A percentile compares a stretch with the other conserved stretches of the same genome.
These are phyloP conservation scores for Oryzias woworae DNA, from an alignment of 2,113 vertebrate genomes.

Conservation along the genomic window DNA sequence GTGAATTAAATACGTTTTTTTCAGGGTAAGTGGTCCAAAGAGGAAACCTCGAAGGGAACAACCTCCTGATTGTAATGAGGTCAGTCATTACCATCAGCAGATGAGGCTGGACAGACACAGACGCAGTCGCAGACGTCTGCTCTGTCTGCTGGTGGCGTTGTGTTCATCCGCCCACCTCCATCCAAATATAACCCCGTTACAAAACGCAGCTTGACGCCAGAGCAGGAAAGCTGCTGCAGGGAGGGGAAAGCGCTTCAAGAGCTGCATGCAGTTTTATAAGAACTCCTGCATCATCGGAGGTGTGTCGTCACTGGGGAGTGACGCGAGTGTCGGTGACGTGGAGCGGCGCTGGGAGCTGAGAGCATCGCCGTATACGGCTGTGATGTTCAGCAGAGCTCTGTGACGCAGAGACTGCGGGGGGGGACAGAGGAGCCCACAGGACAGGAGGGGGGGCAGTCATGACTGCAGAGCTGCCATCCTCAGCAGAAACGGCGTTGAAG, in stretches of 20 bases:
- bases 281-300: constrained; percentile 44
- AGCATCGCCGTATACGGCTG: constrained; percentile 72
- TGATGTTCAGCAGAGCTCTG: constrained; percentile 41
- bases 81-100: no score
- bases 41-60: no score
- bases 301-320: constrained; percentile 62
- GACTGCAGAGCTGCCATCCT: constrained; percentile 62
- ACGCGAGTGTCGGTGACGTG: constrained; percentile 52
- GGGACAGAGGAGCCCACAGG: constrained; percentile 42
- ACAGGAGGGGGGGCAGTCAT: constrained; percentile 48
- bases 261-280: constrained; percentile 26
- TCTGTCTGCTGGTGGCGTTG: constrained; percentile 9
- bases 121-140: no score
- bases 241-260: background rate
- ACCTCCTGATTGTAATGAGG: no score
- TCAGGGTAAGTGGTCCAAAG: no score
- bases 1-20: no score
- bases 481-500: constrained; percentile 33
- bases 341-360: constrained; percentile 37
- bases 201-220: constrained; percentile 43
- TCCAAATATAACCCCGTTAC: constrained; percentile 49
- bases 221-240: constrained; percentile 27
- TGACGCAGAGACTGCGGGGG: constrained; percentile 57
- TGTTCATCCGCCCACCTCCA: constrained; percentile 45
- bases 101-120: no score